These are phyloP conservation scores for Crossocerus cetratus DNA, from an alignment of 2,888 invertebrate genomes.

Conservation along the genomic window DNA sequence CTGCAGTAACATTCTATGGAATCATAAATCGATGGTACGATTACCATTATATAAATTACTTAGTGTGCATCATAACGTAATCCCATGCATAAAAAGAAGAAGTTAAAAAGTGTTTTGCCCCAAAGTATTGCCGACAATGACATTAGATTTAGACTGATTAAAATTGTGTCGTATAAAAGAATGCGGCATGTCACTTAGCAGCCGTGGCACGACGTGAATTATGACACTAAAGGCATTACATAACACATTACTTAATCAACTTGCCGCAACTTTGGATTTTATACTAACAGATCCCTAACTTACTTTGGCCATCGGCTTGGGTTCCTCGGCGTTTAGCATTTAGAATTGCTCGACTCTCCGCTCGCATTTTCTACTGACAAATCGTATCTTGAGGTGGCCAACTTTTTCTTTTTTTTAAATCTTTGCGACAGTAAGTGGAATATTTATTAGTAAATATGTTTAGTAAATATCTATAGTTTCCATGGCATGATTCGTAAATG, in stretches of 20 bases:
- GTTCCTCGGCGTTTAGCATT: conserved; percentile 56
- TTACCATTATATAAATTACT: conserved; percentile 8
- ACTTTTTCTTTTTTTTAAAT: conserved; percentile 47
- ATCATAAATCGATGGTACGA: conserved; percentile 17
- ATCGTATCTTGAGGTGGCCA: conserved; percentile 59
- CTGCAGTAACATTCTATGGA: conserved; percentile 2
- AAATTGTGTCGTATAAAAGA: conserved; percentile 57
- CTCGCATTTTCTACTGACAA: conserved; percentile 24
- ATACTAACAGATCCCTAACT: conserved; percentile 56
- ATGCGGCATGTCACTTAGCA: conserved; percentile 46
- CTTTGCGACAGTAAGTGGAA: conserved; percentile 31
- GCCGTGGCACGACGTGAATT: conserved; percentile 54
- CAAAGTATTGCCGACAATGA: conserved; percentile 36
- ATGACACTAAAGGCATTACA: conserved; percentile 54
- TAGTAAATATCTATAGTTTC: conserved; percentile 20
- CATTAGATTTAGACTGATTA: conserved; percentile 60
- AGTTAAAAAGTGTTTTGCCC: conserved; percentile 1
- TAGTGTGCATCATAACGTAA: background rate
- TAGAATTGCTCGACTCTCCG: conserved; percentile 28
- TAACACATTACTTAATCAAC: conserved; percentile 37
- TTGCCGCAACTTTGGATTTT: conserved; percentile 52
- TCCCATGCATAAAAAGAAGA: no score
- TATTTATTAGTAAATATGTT: conserved; percentile 30
- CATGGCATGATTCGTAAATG: conserved; percentile 30
- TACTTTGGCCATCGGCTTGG: conserved; percentile 66